Evolutionary conservation across 2,888 invertebrate species (phyloP), one percentile per base, ranked within the genome.

Genomic region (Ochlodes sylvanus): DNA sequence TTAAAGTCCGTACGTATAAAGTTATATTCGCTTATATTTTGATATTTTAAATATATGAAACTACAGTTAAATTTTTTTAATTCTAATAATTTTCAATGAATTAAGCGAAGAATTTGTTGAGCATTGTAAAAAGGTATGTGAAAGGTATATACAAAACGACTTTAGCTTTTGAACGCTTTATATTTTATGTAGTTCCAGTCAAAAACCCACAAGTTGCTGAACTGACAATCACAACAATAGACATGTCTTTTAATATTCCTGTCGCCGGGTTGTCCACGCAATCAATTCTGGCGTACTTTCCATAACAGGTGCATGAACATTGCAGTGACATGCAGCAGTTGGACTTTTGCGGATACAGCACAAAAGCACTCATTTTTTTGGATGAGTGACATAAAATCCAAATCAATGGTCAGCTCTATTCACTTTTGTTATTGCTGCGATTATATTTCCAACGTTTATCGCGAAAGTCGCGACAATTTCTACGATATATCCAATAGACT

Each of bases 391-490:
- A 82, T 83, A 81, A 86, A 91, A 89, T 87, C 87, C 86, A 89
- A 92, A 92, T 92, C 92, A 92, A 92, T 92, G 92, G 92, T 90
- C 84, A 89, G 88, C 82, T 78, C 85, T 79, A 83, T 85, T 89
- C 87, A 90, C 90, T 91, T 92, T 90, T 92, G 88, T 90, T 89
- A 89, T 89, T 86, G 87, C 86, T 81, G 79, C 89, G 79, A 88
- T 89, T 89, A 89, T 87, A 82, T 84, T 82, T 83, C 79, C 82
- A 79, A 79, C 83, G 78, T 71, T 78, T 75, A 80, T 76, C 78
- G 83, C 78, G 76, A 79, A 77, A 79, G 81, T 78, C 80, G 79
- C 74, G 77, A 79, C 78, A 81, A 86, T 87, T 85, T 44, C 79
- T 77, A 79, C 79, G 79, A 79, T 76, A 77, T 75, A 69, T 64